These are phyloP conservation scores for Lota lota DNA, from an alignment of 2,113 vertebrate species.

Conservation along the genomic window DNA sequence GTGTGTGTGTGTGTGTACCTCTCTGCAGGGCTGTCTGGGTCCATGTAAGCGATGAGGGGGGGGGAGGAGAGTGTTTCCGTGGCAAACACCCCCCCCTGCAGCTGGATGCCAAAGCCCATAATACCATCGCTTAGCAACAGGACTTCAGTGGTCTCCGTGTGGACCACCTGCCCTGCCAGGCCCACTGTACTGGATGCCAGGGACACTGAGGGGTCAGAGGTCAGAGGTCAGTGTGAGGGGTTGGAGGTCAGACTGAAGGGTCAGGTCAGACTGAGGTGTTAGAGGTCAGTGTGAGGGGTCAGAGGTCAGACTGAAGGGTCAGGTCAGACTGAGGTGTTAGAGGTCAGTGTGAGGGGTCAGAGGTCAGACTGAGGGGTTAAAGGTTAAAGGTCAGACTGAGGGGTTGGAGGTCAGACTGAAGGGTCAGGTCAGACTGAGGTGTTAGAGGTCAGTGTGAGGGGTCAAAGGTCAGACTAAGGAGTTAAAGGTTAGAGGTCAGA, in stretches of 20 bases:
- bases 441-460: neutral
- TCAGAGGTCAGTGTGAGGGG: neutral
- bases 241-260: neutral
- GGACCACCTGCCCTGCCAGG: conserved; percentile 94
- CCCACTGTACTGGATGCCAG: conserved; percentile 96
- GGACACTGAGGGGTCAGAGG: conserved; percentile 77
- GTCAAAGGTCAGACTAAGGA: neutral
- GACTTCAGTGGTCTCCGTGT: conserved; percentile 96
- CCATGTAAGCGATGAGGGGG: conserved; percentile 95
- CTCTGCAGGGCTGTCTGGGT: conserved; percentile 94
- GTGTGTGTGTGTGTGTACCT: conserved; percentile 68
- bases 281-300: no score
- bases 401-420: no score
- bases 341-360: neutral
- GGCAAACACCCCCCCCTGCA: conserved; percentile 96
- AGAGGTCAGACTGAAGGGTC: no score
- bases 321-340: neutral
- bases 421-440: neutral
- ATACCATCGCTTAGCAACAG: conserved; percentile 87
- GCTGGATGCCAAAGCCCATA: conserved; percentile 94
- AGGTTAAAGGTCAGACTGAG: neutral
- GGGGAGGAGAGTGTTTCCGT: conserved; percentile 96
- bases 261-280: neutral
- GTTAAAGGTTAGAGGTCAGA: neutral
- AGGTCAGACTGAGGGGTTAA: neutral